Conservation (phyloP, 1,140 invertebrate species). For the Coptotermes formosanus region DNA sequence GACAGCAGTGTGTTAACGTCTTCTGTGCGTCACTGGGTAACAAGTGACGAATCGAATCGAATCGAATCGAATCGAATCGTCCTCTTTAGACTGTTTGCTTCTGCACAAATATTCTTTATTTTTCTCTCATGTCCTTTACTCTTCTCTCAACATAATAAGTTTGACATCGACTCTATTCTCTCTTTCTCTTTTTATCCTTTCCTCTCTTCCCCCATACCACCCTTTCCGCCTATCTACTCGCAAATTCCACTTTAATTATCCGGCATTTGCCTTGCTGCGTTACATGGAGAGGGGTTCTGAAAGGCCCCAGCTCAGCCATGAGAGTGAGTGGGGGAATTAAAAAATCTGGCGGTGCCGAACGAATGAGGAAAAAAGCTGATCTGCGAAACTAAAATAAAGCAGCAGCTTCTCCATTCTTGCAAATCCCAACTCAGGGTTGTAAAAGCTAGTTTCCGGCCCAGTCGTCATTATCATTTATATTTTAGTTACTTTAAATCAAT, state of each 20-base stretch:
- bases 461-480: background rate
- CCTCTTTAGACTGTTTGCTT: background rate
- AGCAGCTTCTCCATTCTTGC: background rate
- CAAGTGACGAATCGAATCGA: background rate
- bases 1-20: background rate
- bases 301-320: background rate
- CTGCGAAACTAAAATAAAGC: constrained; percentile 18
- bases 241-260: constrained; percentile 30
- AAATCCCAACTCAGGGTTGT: background rate
- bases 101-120: constrained; percentile 10
- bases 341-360: constrained; percentile 29
- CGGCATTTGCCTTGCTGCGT: constrained; percentile 28
- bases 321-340: constrained; percentile 28
- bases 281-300: constrained; percentile 4
- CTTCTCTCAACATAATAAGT: constrained; percentile 3
- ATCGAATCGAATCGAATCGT: background rate
- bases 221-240: constrained; percentile 19
- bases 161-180: constrained; percentile 18
- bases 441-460: background rate
- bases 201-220: background rate
- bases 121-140: background rate
- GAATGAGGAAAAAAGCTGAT: constrained; percentile 16
- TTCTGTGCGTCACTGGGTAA: background rate
- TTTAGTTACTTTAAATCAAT: background rate
- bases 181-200: background rate